phyloP scores from a whole-genome alignment of 2,797 vertebrate genomes.

The Pipistrellus pipistrellus region DNA sequence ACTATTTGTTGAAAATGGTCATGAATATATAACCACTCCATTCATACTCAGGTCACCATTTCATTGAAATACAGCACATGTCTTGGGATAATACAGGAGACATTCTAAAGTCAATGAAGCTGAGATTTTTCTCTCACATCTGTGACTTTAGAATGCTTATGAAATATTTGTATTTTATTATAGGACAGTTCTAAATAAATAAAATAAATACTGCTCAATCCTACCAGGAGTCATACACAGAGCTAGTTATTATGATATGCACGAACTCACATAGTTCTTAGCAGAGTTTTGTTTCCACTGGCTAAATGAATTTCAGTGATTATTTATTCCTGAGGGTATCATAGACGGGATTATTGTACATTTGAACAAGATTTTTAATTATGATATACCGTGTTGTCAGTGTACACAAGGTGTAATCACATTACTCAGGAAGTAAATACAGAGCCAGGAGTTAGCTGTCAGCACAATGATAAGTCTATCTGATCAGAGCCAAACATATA shows the following conservation, averaged over 20 bases:
- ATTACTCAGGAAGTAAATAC: slow-evolving; percentile 53
- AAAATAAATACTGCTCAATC: neutral
- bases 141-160: neutral
- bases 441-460: slow-evolving; percentile 53
- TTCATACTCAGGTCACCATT: neutral
- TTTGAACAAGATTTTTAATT: slow-evolving; percentile 67
- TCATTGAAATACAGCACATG: neutral
- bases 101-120: neutral
- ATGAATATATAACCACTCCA: neutral
- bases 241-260: neutral
- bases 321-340: slow-evolving; percentile 38
- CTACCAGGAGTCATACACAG: neutral
- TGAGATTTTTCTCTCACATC: neutral
- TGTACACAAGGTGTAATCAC: slow-evolving; percentile 56
- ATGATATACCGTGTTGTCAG: slow-evolving; percentile 45
- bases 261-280: neutral
- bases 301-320: slow-evolving; percentile 38
- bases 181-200: slow-evolving; percentile 27
- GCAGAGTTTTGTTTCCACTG: neutral
- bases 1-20: neutral
- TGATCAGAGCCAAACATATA: slow-evolving; percentile 39
- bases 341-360: slow-evolving; percentile 31
- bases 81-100: neutral
- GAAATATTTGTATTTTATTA: neutral
- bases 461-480: slow-evolving; percentile 51